Evolutionary conservation across 2,888 invertebrate genomes (phyloP).

Genomic region (Phyllotreta cruciferae): DNA sequence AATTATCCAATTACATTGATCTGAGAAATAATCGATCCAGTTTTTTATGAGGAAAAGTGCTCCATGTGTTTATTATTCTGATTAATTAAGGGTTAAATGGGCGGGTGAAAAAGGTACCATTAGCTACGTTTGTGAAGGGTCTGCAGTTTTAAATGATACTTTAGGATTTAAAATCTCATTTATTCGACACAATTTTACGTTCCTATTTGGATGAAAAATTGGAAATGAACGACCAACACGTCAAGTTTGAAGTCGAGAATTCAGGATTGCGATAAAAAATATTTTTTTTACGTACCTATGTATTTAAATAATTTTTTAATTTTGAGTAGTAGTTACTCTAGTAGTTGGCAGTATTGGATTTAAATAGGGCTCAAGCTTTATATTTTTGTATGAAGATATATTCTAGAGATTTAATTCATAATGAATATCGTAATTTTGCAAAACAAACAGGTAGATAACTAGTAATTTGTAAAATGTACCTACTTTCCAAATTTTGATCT

Average conservation of each 20-base stretch:
- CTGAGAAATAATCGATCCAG: neutral
- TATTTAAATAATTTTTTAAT: no score
- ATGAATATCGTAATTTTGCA: no score
- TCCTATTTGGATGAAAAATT: conserved; percentile 7
- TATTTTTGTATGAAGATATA: no score
- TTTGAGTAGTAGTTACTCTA: no score
- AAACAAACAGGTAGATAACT: no score
- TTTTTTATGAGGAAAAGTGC: conserved; percentile 1
- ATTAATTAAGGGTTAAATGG: conserved; percentile 11
- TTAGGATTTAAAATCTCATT: conserved; percentile 3
- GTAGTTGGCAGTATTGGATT: no score
- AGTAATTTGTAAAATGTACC: no score
- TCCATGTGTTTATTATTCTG: neutral
- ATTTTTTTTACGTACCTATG: no score
- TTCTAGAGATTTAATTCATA: no score
- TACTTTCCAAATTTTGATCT: no score
- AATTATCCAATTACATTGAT: neutral
- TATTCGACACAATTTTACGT: conserved; percentile 8
- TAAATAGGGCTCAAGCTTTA: no score
- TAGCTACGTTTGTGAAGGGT: conserved; percentile 2
- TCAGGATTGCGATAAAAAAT: no score
- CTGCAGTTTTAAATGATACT: conserved; percentile 3
- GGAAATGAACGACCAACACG: conserved; percentile 8
- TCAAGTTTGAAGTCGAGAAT: neutral
- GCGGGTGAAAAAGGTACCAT: neutral